Evolutionary conservation across 1,140 invertebrate genomes (phyloP).

Genomic region (Habropoda laboriosa): DNA sequence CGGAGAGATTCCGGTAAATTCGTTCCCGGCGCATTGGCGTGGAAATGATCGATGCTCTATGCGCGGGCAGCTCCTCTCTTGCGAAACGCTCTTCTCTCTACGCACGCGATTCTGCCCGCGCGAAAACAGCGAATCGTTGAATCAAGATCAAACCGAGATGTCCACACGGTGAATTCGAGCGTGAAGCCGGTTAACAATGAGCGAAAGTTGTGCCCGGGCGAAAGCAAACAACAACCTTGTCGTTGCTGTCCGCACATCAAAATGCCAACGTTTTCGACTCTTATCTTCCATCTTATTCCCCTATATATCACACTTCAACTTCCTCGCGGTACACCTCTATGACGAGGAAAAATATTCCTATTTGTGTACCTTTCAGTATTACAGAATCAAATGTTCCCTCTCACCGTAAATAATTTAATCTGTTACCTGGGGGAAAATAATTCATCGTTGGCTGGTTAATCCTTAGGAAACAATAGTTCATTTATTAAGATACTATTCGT

Average conservation of each 20-base stretch:
- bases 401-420: too few relatives aligned
- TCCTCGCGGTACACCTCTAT: not conserved
- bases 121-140: not conserved
- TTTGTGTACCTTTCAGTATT: too few relatives aligned
- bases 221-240: conserved; percentile 58
- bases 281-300: not conserved
- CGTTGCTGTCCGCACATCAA: not conserved
- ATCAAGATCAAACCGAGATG: conserved; percentile 29
- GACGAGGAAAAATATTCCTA: too few relatives aligned
- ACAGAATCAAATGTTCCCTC: too few relatives aligned
- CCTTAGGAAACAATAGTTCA: too few relatives aligned
- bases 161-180: conserved; percentile 54
- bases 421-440: too few relatives aligned
- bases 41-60: conserved; percentile 10
- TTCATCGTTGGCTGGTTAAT: too few relatives aligned
- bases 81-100: not conserved
- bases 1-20: not conserved
- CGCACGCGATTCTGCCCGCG: conserved; percentile 4
- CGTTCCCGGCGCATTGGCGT: not conserved
- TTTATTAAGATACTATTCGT: too few relatives aligned
- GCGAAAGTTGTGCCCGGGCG: conserved; percentile 56
- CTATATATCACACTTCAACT: not conserved
- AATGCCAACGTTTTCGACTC: not conserved
- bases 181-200: conserved; percentile 60
- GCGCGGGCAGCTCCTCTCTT: not conserved